These are phyloP conservation scores for Nomada fabriciana DNA, from an alignment of 2,888 invertebrate genomes.

Conservation along the genomic window DNA sequence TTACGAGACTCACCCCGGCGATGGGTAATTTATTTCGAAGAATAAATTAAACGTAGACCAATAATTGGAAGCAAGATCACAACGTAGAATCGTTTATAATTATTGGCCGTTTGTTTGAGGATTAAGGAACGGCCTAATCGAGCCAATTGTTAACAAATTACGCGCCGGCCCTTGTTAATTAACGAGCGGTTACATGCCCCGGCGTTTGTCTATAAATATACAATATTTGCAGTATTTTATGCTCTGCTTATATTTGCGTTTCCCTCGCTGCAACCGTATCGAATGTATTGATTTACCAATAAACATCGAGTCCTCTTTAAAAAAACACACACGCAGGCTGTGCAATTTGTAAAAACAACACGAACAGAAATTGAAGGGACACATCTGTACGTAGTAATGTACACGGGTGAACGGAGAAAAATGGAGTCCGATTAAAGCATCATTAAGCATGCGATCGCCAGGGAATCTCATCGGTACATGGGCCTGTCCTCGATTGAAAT, in stretches of 20 bases:
- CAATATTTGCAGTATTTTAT: not conserved
- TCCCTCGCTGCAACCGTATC: no score
- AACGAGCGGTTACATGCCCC: not conserved
- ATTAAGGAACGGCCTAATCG: not conserved
- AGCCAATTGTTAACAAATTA: slow-evolving; percentile 4
- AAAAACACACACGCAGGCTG: no score
- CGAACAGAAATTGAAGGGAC: no score
- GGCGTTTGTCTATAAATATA: no score
- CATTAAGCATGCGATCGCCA: slow-evolving; percentile 32
- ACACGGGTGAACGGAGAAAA: not conserved
- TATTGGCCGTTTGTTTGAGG: slow-evolving; percentile 1
- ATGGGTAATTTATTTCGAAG: not conserved
- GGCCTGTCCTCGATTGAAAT: slow-evolving; percentile 33
- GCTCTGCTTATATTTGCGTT: no score
- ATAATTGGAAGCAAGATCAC: not conserved
- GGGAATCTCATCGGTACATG: slow-evolving; percentile 2
- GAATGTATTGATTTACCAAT: no score
- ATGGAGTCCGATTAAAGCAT: slow-evolving; percentile 25
- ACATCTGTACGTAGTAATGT: no score
- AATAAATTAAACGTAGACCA: not conserved
- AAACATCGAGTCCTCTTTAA: no score
- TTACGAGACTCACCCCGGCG: not conserved
- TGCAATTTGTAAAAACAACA: no score
- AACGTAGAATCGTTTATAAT: not conserved
- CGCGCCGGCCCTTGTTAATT: not conserved